These are phyloP conservation scores for Chaetophractus vellerosus DNA, from an alignment of 2,797 vertebrate species.

Conservation along the genomic window DNA sequence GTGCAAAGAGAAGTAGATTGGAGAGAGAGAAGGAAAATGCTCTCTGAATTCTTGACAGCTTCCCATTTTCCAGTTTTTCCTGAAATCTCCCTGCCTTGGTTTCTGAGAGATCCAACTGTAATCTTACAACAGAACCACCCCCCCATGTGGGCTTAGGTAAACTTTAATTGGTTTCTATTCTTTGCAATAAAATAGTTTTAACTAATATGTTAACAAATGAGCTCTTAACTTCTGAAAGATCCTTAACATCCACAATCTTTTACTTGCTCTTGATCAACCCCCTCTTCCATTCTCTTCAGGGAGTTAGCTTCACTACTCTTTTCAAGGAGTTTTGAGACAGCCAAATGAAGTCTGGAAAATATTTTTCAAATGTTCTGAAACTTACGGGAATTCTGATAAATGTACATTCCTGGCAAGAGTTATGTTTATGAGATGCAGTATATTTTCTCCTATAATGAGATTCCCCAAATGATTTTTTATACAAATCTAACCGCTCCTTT, in stretches of 20 bases:
- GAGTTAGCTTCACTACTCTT: background rate
- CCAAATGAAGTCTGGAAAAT: conserved; percentile 48
- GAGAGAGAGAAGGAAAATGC: too few species aligned
- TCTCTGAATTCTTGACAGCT: background rate
- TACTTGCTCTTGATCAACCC: fast-evolving
- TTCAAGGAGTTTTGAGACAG: background rate
- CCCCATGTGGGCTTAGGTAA: fast-evolving
- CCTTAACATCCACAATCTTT: background rate
- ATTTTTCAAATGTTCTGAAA: conserved; percentile 59
- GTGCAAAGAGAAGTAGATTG: too few species aligned
- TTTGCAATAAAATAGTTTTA: background rate
- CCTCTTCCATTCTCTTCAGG: background rate
- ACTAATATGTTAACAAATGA: fast-evolving
- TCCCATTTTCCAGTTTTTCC: too few species aligned
- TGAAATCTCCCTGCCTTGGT: background rate
- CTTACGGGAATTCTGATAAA: conserved; percentile 75
- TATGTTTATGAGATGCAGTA: conserved; percentile 62
- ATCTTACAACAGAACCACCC: background rate
- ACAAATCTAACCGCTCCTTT: conserved; percentile 60
- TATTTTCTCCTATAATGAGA: conserved; percentile 63
- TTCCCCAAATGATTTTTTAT: conserved; percentile 72
- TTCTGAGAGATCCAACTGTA: background rate
- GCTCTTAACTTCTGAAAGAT: background rate
- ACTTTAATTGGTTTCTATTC: background rate
- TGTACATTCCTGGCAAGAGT: conserved; percentile 64